phyloP scores from a whole-genome alignment of 2,888 invertebrate species.

The Apodemia hepburni region DNA sequence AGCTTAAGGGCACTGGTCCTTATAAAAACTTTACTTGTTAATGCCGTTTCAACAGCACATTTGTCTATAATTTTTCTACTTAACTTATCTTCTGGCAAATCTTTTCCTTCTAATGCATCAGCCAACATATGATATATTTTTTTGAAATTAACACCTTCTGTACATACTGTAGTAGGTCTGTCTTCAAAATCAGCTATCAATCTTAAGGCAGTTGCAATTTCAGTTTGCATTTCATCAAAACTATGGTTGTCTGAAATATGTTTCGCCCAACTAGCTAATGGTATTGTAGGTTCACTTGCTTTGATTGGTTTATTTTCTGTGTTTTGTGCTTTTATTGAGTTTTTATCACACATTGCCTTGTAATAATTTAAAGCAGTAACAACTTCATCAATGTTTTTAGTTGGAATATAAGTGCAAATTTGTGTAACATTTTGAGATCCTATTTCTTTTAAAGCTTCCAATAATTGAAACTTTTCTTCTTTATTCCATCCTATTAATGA shows the following conservation, averaged over 20 bases:
- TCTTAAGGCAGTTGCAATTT: constrained; percentile 51
- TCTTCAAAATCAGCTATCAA: constrained; percentile 62
- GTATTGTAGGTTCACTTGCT: constrained; percentile 32
- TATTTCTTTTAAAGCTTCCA: constrained; percentile 43
- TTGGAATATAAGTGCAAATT: constrained; percentile 40
- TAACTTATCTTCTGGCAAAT: constrained; percentile 40
- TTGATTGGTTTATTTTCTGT: constrained; percentile 24
- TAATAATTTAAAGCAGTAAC: constrained; percentile 45
- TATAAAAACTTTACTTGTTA: constrained; percentile 52
- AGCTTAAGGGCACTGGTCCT: constrained; percentile 38
- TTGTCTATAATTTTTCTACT: constrained; percentile 44
- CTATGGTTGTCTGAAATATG: constrained; percentile 45
- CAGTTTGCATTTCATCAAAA: constrained; percentile 50
- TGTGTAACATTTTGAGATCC: constrained; percentile 40
- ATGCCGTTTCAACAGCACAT: constrained; percentile 56
- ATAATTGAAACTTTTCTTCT: constrained; percentile 49
- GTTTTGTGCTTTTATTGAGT: constrained; percentile 27
- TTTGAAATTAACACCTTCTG: constrained; percentile 52
- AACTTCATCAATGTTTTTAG: constrained; percentile 46
- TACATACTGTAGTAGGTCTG: constrained; percentile 42
- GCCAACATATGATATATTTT: constrained; percentile 56
- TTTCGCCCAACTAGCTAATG: constrained; percentile 55
- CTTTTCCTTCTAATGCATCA: constrained; percentile 62
- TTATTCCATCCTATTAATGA: constrained; percentile 44
- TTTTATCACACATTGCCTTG: constrained; percentile 31